These are phyloP conservation scores for Rhodeus uyekii DNA, from an alignment of 2,797 vertebrate genomes.

Conservation along the genomic window DNA sequence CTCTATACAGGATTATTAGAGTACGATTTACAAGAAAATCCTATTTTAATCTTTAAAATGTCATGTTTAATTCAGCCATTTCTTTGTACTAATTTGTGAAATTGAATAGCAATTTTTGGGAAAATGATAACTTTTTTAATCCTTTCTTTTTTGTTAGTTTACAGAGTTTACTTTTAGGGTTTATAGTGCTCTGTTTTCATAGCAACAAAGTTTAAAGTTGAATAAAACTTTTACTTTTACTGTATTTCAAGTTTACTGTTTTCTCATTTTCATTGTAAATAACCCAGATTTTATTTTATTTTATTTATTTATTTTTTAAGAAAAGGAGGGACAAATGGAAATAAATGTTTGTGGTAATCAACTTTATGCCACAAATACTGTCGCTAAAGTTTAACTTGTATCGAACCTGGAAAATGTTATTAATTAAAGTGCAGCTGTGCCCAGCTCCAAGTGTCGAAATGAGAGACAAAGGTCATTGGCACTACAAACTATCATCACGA, in stretches of 20 bases:
- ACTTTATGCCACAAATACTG: neutral
- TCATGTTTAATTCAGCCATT: neutral
- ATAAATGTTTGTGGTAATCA: neutral
- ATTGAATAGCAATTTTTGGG: neutral
- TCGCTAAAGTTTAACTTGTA: slow-evolving; percentile 19
- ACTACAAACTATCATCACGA: slow-evolving; percentile 37
- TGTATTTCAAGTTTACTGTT: neutral
- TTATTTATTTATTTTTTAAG: neutral
- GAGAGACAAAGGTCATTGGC: slow-evolving; percentile 61
- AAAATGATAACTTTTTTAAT: neutral
- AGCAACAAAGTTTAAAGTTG: neutral
- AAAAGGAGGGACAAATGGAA: neutral
- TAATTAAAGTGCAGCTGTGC: slow-evolving; percentile 37
- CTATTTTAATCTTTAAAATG: neutral
- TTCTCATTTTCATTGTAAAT: neutral
- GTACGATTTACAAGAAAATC: neutral
- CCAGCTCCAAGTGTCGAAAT: slow-evolving; percentile 87
- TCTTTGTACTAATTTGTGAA: neutral
- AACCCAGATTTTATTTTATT: neutral
- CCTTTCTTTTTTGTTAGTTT: neutral
- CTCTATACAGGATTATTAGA: neutral
- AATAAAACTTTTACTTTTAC: neutral
- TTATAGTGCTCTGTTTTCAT: neutral
- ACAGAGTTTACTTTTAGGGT: neutral
- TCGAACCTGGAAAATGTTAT: slow-evolving; percentile 46